Evolutionary conservation across 2,888 invertebrate genomes (phyloP), one percentile per base, ranked within the genome.

Genomic region (Anoplius nigerrimus): DNA sequence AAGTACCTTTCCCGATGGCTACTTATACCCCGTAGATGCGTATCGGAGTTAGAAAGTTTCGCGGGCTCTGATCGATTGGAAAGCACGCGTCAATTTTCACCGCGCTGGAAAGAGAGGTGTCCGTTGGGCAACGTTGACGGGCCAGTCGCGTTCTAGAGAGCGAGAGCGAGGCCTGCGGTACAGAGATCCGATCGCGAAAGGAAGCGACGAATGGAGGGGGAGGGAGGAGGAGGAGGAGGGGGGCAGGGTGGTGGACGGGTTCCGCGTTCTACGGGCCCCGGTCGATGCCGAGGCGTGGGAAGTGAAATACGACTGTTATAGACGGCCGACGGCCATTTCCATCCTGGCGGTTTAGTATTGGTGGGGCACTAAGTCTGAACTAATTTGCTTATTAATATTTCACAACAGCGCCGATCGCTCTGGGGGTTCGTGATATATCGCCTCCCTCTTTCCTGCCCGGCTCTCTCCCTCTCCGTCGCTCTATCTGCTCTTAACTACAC

Each of bases 331-430:
- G 78, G 81, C 81, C 81, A 79, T 78, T 81, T 81, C 73, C 76
- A 80, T 80, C 77, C 58, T 66, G 75, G 69, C 82, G 81, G 69
- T 75, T 77, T 76, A 66, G 71, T 76, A 81, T 81, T 67, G 82
- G 73, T 72, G 69, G 69, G 69, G 69, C 76, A 76, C 80, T 76
- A 83, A 84, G 86, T 87, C 86, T 78, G 79, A 84, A 84, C 86
- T 85, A 86, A 87, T 87, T 87, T 86, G 86, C 86, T 87, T 87
- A 87, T 87, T 87, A 87, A 87, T 87, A 85, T 86, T 87, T 87
- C 86, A 86, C 83, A 83, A 82, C 83, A 80, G 80, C 82, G 78
- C 83, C 85, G 83, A 84, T 85, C 82, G 84, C 83, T 83, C 82
- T 79, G 83, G 84, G 82, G 76, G 72, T 77, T 80, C 82, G 79